These are phyloP conservation scores for Pitangus sulphuratus DNA, from an alignment of 2,797 vertebrate species.

Conservation along the genomic window DNA sequence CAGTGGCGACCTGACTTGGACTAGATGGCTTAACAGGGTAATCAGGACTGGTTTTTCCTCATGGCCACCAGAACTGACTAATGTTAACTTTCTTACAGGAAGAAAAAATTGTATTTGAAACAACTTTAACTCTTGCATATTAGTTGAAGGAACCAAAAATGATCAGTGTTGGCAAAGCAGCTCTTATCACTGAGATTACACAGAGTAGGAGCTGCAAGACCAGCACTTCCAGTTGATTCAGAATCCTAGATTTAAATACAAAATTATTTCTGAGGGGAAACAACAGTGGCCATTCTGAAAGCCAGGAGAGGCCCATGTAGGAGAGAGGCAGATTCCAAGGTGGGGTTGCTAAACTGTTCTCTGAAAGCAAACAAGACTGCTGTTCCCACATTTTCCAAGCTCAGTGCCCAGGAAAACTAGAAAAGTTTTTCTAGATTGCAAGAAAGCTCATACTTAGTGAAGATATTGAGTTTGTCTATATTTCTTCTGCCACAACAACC, in stretches of 20 bases:
- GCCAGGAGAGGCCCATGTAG: neutral
- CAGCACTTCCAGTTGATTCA: neutral
- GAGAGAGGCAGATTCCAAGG: neutral
- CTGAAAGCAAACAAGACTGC: neutral
- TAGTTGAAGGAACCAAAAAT: neutral
- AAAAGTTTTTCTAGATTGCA: neutral
- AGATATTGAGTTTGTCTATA: neutral
- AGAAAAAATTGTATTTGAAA: neutral
- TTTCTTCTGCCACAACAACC: conserved; percentile 24
- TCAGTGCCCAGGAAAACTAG: neutral
- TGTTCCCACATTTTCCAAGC: neutral
- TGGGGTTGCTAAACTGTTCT: neutral
- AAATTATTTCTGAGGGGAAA: neutral
- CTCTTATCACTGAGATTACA: neutral
- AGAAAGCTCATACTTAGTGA: neutral
- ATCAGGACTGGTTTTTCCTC: neutral
- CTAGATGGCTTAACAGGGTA: neutral
- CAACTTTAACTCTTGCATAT: neutral
- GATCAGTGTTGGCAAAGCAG: neutral
- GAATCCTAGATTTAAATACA: neutral
- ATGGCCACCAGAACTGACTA: neutral
- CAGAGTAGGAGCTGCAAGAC: neutral
- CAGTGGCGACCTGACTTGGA: neutral
- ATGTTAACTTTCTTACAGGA: neutral
- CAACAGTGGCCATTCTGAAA: neutral